These are phyloP conservation scores for Ganaspis brasiliensis DNA, from an alignment of 2,888 invertebrate genomes.

Conservation along the genomic window DNA sequence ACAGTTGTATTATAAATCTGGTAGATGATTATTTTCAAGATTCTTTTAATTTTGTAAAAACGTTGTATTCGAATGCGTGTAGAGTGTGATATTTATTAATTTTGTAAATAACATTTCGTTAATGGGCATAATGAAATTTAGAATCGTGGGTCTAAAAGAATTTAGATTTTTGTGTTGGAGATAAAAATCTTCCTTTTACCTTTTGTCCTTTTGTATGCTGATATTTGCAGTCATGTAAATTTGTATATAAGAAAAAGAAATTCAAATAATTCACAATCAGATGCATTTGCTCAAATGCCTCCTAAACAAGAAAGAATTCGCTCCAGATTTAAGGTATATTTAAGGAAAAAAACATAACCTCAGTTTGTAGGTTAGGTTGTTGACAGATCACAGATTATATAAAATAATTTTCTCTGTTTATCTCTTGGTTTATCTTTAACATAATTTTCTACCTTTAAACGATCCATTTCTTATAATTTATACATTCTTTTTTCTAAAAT, in stretches of 20 bases:
- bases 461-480: conserved; percentile 25
- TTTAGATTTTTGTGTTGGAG: no score
- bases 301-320: conserved; percentile 71
- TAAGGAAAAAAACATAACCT: conserved; percentile 25
- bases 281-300: conserved; percentile 69
- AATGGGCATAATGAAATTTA: no score
- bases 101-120: no score
- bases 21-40: background rate
- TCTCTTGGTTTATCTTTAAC: conserved; percentile 4
- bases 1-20: no score
- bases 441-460: no score
- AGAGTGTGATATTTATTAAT: no score
- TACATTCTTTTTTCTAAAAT: no score
- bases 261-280: conserved; percentile 55
- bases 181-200: conserved; percentile 12
- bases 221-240: conserved; percentile 29
- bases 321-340: conserved; percentile 74
- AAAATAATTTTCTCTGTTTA: no score
- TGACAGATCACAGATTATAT: background rate
- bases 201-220: conserved; percentile 33
- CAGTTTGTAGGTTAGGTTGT: background rate
- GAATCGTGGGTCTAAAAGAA: no score
- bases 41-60: conserved; percentile 16
- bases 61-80: no score
- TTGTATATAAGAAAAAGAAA: conserved; percentile 1